Percentiles rank a stretch among this genome's conserved stretches.
These are phyloP conservation scores for Telmatochromis bifrenatus DNA, from an alignment of 2,113 vertebrate genomes.

Conservation along the genomic window DNA sequence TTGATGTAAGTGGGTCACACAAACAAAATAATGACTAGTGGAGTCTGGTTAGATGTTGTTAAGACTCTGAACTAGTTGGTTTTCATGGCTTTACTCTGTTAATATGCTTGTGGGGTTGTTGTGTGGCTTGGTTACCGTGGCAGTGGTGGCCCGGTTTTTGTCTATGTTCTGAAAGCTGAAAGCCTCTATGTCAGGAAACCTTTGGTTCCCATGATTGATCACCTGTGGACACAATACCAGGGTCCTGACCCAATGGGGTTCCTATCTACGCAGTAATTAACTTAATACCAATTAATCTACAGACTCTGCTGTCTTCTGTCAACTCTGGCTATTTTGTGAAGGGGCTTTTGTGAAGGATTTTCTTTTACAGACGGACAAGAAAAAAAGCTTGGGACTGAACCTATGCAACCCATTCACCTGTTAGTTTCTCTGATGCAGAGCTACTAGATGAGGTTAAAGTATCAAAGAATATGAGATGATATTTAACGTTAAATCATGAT, in stretches of 20 bases:
- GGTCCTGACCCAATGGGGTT: conserved; percentile 7
- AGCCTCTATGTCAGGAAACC: conserved; percentile 20
- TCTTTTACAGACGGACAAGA: neutral
- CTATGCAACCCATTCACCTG: neutral
- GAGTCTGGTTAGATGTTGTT: neutral
- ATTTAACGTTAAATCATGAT: neutral
- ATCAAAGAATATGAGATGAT: neutral
- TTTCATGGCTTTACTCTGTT: neutral
- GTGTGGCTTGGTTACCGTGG: conserved; percentile 25
- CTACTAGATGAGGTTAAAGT: neutral
- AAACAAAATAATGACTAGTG: neutral
- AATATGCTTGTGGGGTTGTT: neutral
- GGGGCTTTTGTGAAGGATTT: neutral
- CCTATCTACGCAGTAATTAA: conserved; percentile 23
- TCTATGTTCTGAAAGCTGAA: conserved; percentile 17
- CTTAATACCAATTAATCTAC: conserved; percentile 48
- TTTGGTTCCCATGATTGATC: conserved; percentile 44
- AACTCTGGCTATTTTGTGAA: conserved; percentile 7
- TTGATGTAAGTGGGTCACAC: neutral
- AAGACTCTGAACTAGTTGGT: neutral
- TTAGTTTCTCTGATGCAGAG: neutral
- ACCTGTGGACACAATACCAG: conserved; percentile 24
- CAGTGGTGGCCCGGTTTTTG: neutral
- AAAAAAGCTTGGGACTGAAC: neutral
- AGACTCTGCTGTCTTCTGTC: conserved; percentile 3